Percentiles rank a stretch among this genome's conserved stretches.
Evolutionary conservation across 2,113 vertebrate genomes (phyloP).

Genomic region (Macquaria australasica): DNA sequence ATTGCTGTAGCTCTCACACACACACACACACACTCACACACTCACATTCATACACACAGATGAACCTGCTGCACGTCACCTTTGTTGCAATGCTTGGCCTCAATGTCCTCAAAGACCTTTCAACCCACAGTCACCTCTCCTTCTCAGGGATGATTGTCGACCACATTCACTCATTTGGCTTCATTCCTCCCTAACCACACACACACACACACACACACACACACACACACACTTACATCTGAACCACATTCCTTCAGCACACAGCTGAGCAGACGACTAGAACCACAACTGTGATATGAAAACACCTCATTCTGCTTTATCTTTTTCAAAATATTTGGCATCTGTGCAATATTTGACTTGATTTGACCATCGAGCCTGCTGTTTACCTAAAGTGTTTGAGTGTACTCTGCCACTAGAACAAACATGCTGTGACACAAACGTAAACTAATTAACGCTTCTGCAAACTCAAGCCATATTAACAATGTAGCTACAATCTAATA

Average conservation of each 20-base stretch:
- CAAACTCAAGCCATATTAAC: conserved; percentile 72
- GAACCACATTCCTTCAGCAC: conserved; percentile 53
- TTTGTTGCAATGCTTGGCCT: conserved; percentile 20
- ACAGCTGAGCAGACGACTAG: background rate
- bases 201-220: background rate
- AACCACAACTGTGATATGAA: conserved; percentile 57
- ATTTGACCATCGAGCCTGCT: conserved; percentile 34
- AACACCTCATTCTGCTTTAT: conserved; percentile 47
- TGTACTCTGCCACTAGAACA: conserved; percentile 40
- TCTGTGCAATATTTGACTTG: conserved; percentile 45
- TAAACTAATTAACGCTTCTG: conserved; percentile 50
- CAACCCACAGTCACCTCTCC: conserved; percentile 36
- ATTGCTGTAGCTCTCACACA: conserved; percentile 17
- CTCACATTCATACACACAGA: background rate
- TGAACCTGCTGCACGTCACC: conserved; percentile 31
- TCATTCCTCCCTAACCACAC: conserved; percentile 7
- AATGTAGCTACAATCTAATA: conserved; percentile 56
- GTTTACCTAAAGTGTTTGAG: conserved; percentile 64
- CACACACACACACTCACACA: conserved; percentile 9
- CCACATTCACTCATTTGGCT: conserved; percentile 8
- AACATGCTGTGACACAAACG: conserved; percentile 63
- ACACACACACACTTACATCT: conserved; percentile 36
- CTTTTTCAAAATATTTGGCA: conserved; percentile 5
- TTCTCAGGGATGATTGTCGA: conserved; percentile 72
- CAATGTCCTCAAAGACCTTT: conserved; percentile 14